These are phyloP conservation scores for Habroteleia sp. DNA, from an alignment of 2,888 invertebrate species.

Conservation along the genomic window DNA sequence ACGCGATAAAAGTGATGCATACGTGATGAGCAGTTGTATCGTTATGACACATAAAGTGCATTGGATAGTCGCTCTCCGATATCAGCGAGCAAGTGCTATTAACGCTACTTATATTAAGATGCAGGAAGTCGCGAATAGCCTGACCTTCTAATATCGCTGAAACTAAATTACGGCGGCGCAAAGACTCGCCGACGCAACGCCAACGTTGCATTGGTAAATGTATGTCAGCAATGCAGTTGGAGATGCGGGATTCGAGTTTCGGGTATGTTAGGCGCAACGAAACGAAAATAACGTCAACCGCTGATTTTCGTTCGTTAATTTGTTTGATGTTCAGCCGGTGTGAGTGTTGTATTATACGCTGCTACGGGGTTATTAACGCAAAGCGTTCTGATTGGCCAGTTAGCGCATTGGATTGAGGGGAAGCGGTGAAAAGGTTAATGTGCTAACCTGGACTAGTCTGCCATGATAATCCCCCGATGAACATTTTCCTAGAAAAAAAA, in stretches of 20 bases:
- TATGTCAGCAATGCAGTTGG: conserved; percentile 35
- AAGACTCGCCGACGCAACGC: conserved; percentile 13
- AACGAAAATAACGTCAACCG: conserved; percentile 11
- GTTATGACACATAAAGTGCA: conserved; percentile 26
- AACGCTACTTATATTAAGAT: conserved; percentile 45
- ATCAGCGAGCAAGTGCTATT: conserved; percentile 42
- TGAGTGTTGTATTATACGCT: conserved; percentile 6
- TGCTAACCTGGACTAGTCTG: conserved; percentile 99
- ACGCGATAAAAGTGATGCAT: conserved; percentile 45
- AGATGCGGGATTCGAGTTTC: conserved; percentile 7
- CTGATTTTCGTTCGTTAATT: conserved; percentile 12
- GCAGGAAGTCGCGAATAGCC: conserved; percentile 41
- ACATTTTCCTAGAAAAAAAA: conserved; percentile 98
- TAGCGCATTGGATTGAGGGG: conserved; percentile 12
- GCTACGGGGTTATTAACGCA: conserved; percentile 14
- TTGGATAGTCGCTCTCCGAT: conserved; percentile 39
- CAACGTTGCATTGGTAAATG: conserved; percentile 44
- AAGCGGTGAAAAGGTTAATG: conserved; percentile 31
- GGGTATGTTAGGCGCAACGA: conserved; percentile 15
- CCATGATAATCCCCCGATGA: conserved; percentile 99
- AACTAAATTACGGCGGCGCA: conserved; percentile 28
- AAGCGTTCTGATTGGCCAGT: neutral
- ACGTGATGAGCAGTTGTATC: conserved; percentile 37
- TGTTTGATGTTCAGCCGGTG: conserved; percentile 7
- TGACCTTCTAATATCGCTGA: conserved; percentile 42